Base-by-base conservation (phyloP, 1,140 invertebrate species). In the Paraescarpia echinospica region DNA sequence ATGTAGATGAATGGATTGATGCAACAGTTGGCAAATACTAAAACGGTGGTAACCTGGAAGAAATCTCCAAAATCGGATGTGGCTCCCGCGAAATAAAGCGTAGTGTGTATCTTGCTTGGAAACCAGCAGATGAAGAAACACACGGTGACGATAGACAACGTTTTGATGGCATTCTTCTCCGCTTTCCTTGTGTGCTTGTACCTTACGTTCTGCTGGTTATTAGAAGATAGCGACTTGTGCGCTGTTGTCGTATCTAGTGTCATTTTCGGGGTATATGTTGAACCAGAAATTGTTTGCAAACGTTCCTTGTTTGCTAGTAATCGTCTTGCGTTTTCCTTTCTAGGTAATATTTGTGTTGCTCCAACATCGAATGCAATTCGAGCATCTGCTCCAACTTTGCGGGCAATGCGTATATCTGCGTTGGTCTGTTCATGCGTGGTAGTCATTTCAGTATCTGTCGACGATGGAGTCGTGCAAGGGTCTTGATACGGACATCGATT, bases 1-100 rank as follows among this genome's bases (percentile, higher is more conserved):
- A 41, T 41, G 41, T 41, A 41, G 27, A 93, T 92, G 59, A 93
- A 51, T 4, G 93, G 93, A 77, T 93, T 92, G 35, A 92, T 77
- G 92, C 92, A 92, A 77, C 93, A 93, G 92, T 93, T 93, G 18
- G 35, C n/a, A 59, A 93, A 93, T 2, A 93, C 59, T 2, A 77
- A 31, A 77, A 77, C 2, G 9, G 59, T 27, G 59, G 59, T 77
- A 1, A 77, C 14, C 59, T 77, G 59, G 59, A 77, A 77, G 59
- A 77, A 2, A 31, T 77, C 27, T 12, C 59, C 59, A 18, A 77
- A 12, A 31, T 77, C 8, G 9, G 9, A 22, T 31, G 59, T 77
- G 59, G 22, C 59, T 18, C 59, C 59, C 12, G 27, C 27, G 2
- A 77, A 18, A 31, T 22, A 22, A 22, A 77, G 59, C 8, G 12